phyloP scores from a whole-genome alignment of 2,888 invertebrate genomes.

The Acanthopleura granulata region DNA sequence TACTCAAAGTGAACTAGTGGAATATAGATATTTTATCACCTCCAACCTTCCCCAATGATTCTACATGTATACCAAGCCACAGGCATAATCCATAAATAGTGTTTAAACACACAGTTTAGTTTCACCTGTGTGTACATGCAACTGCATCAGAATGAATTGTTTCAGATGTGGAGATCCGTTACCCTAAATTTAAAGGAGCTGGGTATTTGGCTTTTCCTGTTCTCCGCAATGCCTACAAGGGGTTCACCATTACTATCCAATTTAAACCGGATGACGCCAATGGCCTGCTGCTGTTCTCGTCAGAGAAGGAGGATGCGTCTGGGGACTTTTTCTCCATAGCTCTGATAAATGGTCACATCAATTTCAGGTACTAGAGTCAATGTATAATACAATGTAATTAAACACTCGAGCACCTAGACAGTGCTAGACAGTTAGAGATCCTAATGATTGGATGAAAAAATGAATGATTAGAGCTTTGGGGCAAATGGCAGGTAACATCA shows the following conservation, averaged over 20 bases:
- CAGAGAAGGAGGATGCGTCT: constrained; percentile 85
- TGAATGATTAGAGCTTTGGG: no score
- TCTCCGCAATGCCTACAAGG: constrained; percentile 85
- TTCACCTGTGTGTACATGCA: no score
- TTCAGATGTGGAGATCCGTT: constrained; percentile 58
- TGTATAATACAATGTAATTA: no score
- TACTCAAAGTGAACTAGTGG: no score
- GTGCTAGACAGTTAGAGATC: no score
- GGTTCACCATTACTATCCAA: constrained; percentile 88
- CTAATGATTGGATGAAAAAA: no score
- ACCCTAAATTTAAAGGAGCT: constrained; percentile 84
- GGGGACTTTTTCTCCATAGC: constrained; percentile 91
- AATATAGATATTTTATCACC: no score
- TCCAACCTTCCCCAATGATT: background rate
- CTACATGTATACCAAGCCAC: background rate
- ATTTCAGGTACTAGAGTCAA: constrained; percentile 77
- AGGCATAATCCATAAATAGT: no score
- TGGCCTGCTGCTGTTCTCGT: constrained; percentile 90
- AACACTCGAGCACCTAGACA: no score
- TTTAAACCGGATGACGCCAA: constrained; percentile 81
- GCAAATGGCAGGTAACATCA: no score
- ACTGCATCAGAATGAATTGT: no score
- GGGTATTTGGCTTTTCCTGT: constrained; percentile 91
- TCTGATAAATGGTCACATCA: constrained; percentile 83
- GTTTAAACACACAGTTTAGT: no score